Evolutionary conservation across 30 jellyfish, hydroid and myxozoan species (phyloP).

Genomic region (Nemopilema nomurai): DNA sequence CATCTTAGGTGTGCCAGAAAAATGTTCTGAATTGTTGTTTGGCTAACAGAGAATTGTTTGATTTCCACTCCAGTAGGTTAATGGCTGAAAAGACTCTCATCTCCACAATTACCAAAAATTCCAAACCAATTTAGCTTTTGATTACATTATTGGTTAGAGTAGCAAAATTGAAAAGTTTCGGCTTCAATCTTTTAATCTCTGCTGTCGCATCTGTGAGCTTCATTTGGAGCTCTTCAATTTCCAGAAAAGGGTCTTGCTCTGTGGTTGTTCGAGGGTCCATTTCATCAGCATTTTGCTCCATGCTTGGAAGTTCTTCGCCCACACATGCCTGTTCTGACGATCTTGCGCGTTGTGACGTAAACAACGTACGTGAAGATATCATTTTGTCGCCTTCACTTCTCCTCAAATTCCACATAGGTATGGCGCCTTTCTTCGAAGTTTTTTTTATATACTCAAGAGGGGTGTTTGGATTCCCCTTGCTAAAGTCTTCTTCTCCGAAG

Average conservation of each 20-base stretch:
- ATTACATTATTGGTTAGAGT: background rate
- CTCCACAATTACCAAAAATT: background rate
- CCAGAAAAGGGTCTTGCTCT: background rate
- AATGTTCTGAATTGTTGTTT: slow-evolving; percentile 6
- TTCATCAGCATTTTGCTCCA: too few relatives aligned
- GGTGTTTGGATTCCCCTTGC: background rate
- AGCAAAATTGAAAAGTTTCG: background rate
- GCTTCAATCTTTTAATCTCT: background rate
- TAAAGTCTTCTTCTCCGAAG: background rate
- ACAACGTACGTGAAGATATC: too few relatives aligned
- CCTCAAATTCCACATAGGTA: too few relatives aligned
- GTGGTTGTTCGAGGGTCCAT: too few relatives aligned
- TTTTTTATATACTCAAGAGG: background rate
- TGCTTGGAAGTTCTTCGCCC: too few relatives aligned
- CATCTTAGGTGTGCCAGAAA: slow-evolving; percentile 4
- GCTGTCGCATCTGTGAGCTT: background rate
- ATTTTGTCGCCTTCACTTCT: too few relatives aligned
- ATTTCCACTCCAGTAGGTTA: slow-evolving; percentile 11
- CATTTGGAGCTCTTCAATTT: background rate
- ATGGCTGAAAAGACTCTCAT: background rate
- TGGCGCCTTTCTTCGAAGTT: background rate
- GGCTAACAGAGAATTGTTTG: slow-evolving; percentile 4
- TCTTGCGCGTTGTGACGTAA: too few relatives aligned
- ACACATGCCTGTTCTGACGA: too few relatives aligned
- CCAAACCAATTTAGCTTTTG: slow-evolving; percentile 8